Evolutionary conservation across 2,797 vertebrate species (phyloP), one percentile per base, ranked within the genome.

Genomic region (Tragopan temminckii): DNA sequence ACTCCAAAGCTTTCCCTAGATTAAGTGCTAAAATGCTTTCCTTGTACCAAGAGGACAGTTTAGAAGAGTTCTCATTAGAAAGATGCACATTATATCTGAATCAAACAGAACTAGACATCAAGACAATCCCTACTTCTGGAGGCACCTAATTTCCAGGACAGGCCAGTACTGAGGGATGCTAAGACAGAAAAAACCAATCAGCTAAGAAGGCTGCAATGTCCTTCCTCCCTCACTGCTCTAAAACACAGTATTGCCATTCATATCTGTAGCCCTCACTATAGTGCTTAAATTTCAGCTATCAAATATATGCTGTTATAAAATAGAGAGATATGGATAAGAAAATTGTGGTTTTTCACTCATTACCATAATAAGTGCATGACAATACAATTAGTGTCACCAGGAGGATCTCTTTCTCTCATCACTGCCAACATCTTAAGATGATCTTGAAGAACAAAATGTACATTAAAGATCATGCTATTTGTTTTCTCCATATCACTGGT

Each of bases 51-150:
- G 55, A 76, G 1, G 45, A 74, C 36, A 35, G 42, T 66, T 91
- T 33, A 68, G 21, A 89, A 77, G 52, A 63, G 5, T 7, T 68
- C 72, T 87, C 62, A 50, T 52, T 62, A 88, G 46, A 88, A 83
- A 79, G 35, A 76, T 29, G 53, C 5, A 62, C 18, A 69, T 80
- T 93, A 94, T 93, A 76, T 46, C 79, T n/a, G 17, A 85, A 91
- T 76, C 33, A 76, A 84, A 69, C 5, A 4, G 24, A 88, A 84
- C 31, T 2, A 59, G 36, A 46, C 33, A 88, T 66, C 35, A 88
- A 80, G 88, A 83, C 23, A 71, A 29, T 7, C 31, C 21, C 48
- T 67, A 19, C 67, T 85, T 88, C 36, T 38, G 3, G 38, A 20
- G 48, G 13, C 24, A 85, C 7, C 38, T 24, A 18, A 67, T 78